A percentile compares a stretch with the other conserved stretches of the same genome.
phyloP scores from a whole-genome alignment of 2,888 invertebrate genomes.

The Cremastobaeus sp. region DNA sequence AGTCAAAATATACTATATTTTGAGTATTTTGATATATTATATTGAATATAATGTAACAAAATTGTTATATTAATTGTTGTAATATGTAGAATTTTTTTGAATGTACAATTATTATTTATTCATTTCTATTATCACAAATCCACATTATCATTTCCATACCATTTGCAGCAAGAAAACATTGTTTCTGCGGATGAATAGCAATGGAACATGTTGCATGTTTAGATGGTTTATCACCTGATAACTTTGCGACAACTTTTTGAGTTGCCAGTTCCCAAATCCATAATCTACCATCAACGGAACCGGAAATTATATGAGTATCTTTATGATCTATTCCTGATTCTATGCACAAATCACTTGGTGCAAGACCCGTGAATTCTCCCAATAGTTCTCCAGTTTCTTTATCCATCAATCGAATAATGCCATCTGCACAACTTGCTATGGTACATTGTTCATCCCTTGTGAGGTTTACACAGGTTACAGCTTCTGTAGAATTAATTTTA shows the following conservation, averaged over 20 bases:
- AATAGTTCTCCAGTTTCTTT: slow-evolving; percentile 89
- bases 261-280: slow-evolving; percentile 95
- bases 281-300: slow-evolving; percentile 91
- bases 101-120: slow-evolving; percentile 11
- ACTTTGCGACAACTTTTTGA: slow-evolving; percentile 80
- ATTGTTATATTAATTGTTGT: too few relatives aligned
- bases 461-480: slow-evolving; percentile 90
- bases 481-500: slow-evolving; percentile 80
- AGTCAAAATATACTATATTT: too few relatives aligned
- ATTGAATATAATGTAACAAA: too few relatives aligned
- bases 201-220: slow-evolving; percentile 81
- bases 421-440: slow-evolving; percentile 91
- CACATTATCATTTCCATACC: slow-evolving; percentile 86
- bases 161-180: slow-evolving; percentile 85
- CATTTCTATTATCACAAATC: slow-evolving; percentile 72
- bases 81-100: slow-evolving; percentile 7
- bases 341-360: slow-evolving; percentile 88
- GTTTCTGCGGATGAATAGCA: slow-evolving; percentile 88
- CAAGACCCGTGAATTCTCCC: slow-evolving; percentile 90
- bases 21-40: too few relatives aligned
- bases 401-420: slow-evolving; percentile 90
- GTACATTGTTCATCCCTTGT: slow-evolving; percentile 96
- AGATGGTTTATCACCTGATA: slow-evolving; percentile 74
- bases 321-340: slow-evolving; percentile 91
- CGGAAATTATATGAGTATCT: slow-evolving; percentile 92